Evolutionary conservation across 2,113 vertebrate species (phyloP), one percentile per base, ranked within the genome.

Genomic region (Lamprologus speciosus): DNA sequence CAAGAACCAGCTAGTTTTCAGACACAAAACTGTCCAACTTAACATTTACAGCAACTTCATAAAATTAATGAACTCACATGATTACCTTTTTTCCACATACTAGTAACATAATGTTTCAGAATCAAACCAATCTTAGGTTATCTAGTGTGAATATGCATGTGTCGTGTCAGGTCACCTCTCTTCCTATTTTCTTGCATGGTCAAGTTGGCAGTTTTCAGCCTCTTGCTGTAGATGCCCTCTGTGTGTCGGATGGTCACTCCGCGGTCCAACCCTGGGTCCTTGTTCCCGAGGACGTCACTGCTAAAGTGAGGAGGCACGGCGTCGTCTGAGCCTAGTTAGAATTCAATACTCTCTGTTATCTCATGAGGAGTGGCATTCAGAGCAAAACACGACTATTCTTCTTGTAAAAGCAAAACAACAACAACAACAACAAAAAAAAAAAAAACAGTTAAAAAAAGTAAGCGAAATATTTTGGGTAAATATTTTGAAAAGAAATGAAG

Each of bases 261-360:
- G 1, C 58, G 86, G 21, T 94, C 55, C 26, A 95, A 3, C 26
- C 88, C 91, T 1, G 90, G 88, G 45, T 95, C 68, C 31, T 88
- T 84, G 10, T 91, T 89, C 35, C 94, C 96, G 42, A 97, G 95
- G n/a, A 94, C 60, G 0, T 94, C 94, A 3, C 86, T 87, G 8
- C 91, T 95, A 89, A 97, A 95, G 23, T 85, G 91, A 3, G 97
- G 95, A 10, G 97, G 95, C 80, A 97, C 28, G 1, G 97, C 97
- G 81, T 97, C 97, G 58, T 97, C 97, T 11, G 97, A 97, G 4
- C 97, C 98, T 99, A 89, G 83, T 8, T 37, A 50, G 4, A 37
- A 42, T 31, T 50, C 1, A 54, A 17, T 7, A 47, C 4, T 1
- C 1, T 42, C 17, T 2, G 14, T 91, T 90, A 89, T 8, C 21